phyloP scores from a whole-genome alignment of 2,797 vertebrate species.

The Cheirogaleus major region DNA sequence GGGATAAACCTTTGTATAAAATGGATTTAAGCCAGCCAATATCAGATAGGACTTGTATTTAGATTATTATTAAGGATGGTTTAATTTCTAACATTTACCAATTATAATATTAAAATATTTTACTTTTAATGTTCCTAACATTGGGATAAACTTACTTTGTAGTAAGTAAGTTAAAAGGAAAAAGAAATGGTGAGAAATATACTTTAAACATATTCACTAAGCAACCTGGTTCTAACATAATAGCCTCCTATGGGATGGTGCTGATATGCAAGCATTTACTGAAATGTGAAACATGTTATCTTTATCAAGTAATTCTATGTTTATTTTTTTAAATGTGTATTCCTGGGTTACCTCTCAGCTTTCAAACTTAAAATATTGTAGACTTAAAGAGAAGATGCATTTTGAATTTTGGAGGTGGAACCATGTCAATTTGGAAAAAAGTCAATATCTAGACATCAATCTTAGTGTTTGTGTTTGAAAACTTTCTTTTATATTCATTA shows the following conservation, averaged over 20 bases:
- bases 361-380: neutral
- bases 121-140: neutral
- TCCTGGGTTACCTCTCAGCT: neutral
- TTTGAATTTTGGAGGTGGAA: neutral
- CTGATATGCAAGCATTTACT: neutral
- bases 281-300: neutral
- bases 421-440: neutral
- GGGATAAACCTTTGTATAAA: neutral
- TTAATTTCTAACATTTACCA: neutral
- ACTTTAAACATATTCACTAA: neutral
- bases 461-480: neutral
- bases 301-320: neutral
- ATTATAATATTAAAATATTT: neutral
- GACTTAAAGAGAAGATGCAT: neutral
- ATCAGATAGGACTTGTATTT: neutral
- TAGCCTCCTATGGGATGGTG: neutral
- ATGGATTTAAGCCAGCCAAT: neutral
- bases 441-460: neutral
- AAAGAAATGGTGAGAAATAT: neutral
- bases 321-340: neutral
- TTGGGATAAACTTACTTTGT: neutral
- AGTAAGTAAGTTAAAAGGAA: neutral
- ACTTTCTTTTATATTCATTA: neutral
- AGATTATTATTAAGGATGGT: neutral
- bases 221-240: neutral